Evolutionary conservation across 2,888 invertebrate species (phyloP).

Genomic region (Chrysopilus asiliformis): DNA sequence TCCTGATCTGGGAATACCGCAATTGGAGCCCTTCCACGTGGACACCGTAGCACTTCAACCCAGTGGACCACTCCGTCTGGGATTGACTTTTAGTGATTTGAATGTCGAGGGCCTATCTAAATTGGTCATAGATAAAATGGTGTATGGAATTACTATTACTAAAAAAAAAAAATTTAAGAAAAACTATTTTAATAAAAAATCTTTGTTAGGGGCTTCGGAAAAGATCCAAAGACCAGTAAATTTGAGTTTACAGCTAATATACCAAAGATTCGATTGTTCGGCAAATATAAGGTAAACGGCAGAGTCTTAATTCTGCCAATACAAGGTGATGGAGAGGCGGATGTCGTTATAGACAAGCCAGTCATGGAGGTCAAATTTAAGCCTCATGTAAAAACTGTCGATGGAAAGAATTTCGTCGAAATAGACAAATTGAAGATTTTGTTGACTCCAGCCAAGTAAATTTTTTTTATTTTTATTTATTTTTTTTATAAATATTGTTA

Average conservation of each 20-base stretch:
- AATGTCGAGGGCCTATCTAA: background rate
- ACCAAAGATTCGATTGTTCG: slow-evolving; percentile 19
- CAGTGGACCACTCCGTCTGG: slow-evolving; percentile 3
- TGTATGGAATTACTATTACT: too few species aligned
- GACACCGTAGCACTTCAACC: slow-evolving; percentile 1
- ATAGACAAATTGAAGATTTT: slow-evolving; percentile 7
- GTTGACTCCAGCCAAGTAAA: slow-evolving; percentile 9
- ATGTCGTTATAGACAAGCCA: slow-evolving; percentile 18
- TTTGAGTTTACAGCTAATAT: slow-evolving; percentile 28
- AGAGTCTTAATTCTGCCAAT: slow-evolving; percentile 30
- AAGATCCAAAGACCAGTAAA: slow-evolving; percentile 28
- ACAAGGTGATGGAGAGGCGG: slow-evolving; percentile 24
- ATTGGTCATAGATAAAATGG: background rate
- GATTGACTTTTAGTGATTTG: background rate
- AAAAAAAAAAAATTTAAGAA: too few species aligned
- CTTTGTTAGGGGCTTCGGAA: slow-evolving; percentile 27
- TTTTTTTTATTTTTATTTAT: too few species aligned
- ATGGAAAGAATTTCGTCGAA: slow-evolving; percentile 11
- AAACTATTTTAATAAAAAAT: too few species aligned
- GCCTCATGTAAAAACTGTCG: slow-evolving; percentile 6
- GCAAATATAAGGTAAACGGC: slow-evolving; percentile 27
- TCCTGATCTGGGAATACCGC: slow-evolving; percentile 6
- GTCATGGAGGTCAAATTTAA: slow-evolving; percentile 16
- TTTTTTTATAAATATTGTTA: background rate
- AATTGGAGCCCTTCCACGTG: slow-evolving; percentile 3